Evolutionary conservation across 1,140 invertebrate species (phyloP).

Genomic region (Bombus balteatus): DNA sequence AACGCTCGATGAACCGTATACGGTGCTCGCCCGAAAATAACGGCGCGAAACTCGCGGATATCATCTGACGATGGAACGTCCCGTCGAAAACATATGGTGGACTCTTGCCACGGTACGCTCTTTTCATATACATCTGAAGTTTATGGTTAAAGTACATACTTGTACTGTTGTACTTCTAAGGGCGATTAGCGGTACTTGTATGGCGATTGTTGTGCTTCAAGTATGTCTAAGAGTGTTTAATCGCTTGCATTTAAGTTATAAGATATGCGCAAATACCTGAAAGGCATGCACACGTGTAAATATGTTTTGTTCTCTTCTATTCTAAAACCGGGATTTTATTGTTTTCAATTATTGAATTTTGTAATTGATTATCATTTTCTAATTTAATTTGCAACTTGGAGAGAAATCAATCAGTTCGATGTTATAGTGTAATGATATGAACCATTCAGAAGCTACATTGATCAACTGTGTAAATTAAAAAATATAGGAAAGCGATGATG

Average conservation of each 20-base stretch:
- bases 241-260: neutral
- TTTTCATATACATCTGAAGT: neutral
- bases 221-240: neutral
- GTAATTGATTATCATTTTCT: too few relatives aligned
- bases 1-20: constrained; percentile 40
- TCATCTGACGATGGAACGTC: neutral
- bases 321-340: too few relatives aligned
- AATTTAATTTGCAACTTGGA: too few relatives aligned
- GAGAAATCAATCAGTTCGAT: too few relatives aligned
- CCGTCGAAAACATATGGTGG: neutral
- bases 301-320: too few relatives aligned
- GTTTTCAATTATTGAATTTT: too few relatives aligned
- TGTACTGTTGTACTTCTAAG: neutral
- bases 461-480: too few relatives aligned
- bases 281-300: too few relatives aligned
- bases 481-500: too few relatives aligned
- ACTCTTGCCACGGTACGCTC: neutral
- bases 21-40: constrained; percentile 24
- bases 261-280: neutral
- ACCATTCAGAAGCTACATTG: too few relatives aligned
- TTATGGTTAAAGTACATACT: neutral
- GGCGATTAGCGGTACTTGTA: neutral
- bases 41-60: constrained; percentile 13
- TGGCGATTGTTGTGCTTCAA: neutral
- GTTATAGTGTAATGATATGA: too few relatives aligned